Percentiles rank a stretch among this genome's conserved stretches.
These are phyloP conservation scores for Orycteropus afer DNA, from an alignment of 2,113 vertebrate species.

Conservation along the genomic window DNA sequence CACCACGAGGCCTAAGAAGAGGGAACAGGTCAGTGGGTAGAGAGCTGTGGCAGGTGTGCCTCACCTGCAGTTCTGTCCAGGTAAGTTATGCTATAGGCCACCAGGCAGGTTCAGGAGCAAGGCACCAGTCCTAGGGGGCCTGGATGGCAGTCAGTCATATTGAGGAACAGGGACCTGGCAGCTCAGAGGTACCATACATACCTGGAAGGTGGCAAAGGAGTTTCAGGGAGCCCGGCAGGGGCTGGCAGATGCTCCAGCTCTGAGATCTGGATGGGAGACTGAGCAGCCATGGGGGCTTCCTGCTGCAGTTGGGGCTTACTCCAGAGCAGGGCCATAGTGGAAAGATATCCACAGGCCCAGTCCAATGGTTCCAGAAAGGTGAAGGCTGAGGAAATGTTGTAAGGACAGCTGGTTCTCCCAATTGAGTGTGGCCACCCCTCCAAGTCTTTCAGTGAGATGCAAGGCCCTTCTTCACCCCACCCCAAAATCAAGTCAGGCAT, in stretches of 20 bases:
- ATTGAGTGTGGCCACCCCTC: rapidly evolving
- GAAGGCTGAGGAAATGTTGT: background rate
- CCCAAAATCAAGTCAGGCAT: background rate
- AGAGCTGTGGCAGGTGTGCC: background rate
- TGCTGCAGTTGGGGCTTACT: background rate
- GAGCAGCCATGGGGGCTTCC: background rate
- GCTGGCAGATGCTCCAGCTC: background rate
- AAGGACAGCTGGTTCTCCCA: background rate
- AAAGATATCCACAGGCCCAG: background rate
- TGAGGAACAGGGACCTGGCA: background rate
- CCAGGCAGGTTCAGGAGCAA: background rate
- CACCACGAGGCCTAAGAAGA: background rate
- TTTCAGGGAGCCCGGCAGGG: background rate
- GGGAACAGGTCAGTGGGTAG: background rate
- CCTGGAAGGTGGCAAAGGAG: background rate
- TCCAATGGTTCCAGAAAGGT: background rate
- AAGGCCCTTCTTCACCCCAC: background rate
- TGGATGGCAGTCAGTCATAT: background rate
- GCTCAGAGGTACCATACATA: background rate
- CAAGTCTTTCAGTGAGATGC: background rate
- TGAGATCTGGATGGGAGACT: background rate
- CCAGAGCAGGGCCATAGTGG: background rate
- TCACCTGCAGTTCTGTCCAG: background rate
- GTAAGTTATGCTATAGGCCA: background rate
- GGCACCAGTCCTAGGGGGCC: background rate